phyloP scores from a whole-genome alignment of 1,140 invertebrate species.

The Cotesia typhae region DNA sequence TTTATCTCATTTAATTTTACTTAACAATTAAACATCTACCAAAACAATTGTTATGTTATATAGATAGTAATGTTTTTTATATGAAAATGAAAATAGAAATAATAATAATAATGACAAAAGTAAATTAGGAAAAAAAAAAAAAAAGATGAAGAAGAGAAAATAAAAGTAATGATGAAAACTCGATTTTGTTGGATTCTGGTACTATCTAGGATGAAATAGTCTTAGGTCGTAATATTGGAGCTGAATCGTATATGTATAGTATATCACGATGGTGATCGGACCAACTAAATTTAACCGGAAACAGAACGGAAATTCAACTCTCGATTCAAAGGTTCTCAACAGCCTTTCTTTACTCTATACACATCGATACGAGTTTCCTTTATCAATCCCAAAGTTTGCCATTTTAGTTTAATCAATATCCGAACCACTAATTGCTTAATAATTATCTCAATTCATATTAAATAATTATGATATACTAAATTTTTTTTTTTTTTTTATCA shows the following conservation, averaged over 20 bases:
- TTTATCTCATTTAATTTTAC: conserved; percentile 21
- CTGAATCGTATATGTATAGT: too few relatives aligned
- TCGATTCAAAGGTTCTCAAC: conserved; percentile 19
- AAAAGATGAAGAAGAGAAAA: background rate
- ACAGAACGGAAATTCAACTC: conserved; percentile 32
- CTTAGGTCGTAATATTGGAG: conserved; percentile 32
- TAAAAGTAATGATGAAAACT: conserved; percentile 30
- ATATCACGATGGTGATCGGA: conserved; percentile 19
- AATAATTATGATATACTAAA: background rate
- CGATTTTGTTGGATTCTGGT: conserved; percentile 30
- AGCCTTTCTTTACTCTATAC: too few relatives aligned
- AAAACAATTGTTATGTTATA: conserved; percentile 27
- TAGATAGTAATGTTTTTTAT: background rate
- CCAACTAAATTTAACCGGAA: conserved; percentile 35
- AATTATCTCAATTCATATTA: too few relatives aligned
- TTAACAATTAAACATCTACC: background rate
- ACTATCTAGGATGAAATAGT: conserved; percentile 22
- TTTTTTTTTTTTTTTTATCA: background rate
- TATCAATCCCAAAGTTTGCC: background rate
- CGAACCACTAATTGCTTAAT: background rate
- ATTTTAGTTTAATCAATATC: conserved; percentile 10
- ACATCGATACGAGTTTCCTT: conserved; percentile 14
- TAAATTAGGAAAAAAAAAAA: conserved; percentile 1
- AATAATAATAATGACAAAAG: background rate
- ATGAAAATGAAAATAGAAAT: too few relatives aligned